Percentiles rank a stretch among this genome's conserved stretches.
phyloP scores from a whole-genome alignment of 2,113 vertebrate genomes.

The Microcebus murinus region DNA sequence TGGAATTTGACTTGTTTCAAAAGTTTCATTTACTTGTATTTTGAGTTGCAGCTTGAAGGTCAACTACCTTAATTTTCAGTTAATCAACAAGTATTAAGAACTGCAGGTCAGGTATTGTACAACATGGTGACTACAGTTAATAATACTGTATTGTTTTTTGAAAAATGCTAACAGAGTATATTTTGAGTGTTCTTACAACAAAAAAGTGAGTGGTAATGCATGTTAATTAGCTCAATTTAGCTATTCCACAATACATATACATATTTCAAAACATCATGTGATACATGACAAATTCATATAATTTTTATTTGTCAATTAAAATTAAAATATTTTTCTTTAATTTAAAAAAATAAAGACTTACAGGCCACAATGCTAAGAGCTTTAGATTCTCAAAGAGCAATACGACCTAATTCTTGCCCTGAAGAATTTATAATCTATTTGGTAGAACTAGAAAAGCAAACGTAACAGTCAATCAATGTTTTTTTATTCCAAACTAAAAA shows the following conservation, averaged over 20 bases:
- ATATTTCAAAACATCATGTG: neutral
- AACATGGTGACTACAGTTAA: neutral
- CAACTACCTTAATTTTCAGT: neutral
- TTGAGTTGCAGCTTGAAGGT: neutral
- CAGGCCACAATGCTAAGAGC: neutral
- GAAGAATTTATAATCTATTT: neutral
- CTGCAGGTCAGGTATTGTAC: neutral
- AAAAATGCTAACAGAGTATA: neutral
- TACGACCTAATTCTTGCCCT: neutral
- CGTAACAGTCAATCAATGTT: neutral
- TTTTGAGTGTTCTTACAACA: neutral
- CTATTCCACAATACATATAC: neutral
- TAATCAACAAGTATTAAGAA: neutral
- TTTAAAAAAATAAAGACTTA: neutral
- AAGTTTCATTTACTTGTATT: neutral
- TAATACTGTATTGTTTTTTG: neutral
- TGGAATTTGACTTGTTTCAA: neutral
- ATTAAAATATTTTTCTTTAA: neutral
- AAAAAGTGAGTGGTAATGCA: neutral
- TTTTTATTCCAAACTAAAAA: constrained; percentile 25
- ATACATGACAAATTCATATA: neutral
- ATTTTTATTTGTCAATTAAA: neutral
- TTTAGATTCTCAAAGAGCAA: neutral
- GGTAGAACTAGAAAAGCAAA: constrained; percentile 5
- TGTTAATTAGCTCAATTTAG: neutral